Evolutionary conservation across 2,797 vertebrate genomes (phyloP).

Genomic region (Hyperoplus lanceolatus): DNA sequence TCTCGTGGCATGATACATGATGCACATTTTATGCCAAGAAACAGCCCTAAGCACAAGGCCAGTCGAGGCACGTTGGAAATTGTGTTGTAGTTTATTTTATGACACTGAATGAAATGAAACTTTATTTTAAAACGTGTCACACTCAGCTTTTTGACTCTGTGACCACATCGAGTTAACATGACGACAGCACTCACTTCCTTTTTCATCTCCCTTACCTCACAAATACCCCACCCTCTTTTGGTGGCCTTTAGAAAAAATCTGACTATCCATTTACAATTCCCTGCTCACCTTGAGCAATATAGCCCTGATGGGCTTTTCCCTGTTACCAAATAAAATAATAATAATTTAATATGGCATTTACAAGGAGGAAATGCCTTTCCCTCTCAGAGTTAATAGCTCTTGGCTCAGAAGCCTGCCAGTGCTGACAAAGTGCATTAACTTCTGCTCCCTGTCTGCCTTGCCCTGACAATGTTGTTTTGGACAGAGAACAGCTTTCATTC

Average conservation of each 20-base stretch:
- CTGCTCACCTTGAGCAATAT: conserved; percentile 79
- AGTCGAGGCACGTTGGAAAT: conserved; percentile 13
- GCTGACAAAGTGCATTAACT: conserved; percentile 89
- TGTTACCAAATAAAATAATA: conserved; percentile 90
- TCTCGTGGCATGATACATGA: conserved; percentile 15
- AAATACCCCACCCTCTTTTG: conserved; percentile 38
- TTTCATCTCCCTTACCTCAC: conserved; percentile 34
- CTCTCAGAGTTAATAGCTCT: conserved; percentile 89
- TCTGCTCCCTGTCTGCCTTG: conserved; percentile 81
- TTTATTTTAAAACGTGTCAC: conserved; percentile 32
- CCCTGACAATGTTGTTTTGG: conserved; percentile 82
- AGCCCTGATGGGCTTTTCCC: conserved; percentile 86
- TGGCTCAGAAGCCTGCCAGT: conserved; percentile 84
- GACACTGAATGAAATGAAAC: conserved; percentile 14
- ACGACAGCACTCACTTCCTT: conserved; percentile 45
- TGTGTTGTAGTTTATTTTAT: conserved; percentile 14
- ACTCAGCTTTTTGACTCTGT: conserved; percentile 21
- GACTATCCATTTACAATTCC: conserved; percentile 80
- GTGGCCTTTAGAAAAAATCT: conserved; percentile 70
- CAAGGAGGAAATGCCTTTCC: conserved; percentile 91
- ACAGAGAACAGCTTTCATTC: conserved; percentile 78
- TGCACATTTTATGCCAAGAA: conserved; percentile 24
- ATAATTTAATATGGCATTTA: conserved; percentile 92
- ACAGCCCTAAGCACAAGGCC: background rate
- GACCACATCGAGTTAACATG: conserved; percentile 44